Evolutionary conservation across 2,888 invertebrate genomes (phyloP).

Genomic region (Halocaridina rubra): DNA sequence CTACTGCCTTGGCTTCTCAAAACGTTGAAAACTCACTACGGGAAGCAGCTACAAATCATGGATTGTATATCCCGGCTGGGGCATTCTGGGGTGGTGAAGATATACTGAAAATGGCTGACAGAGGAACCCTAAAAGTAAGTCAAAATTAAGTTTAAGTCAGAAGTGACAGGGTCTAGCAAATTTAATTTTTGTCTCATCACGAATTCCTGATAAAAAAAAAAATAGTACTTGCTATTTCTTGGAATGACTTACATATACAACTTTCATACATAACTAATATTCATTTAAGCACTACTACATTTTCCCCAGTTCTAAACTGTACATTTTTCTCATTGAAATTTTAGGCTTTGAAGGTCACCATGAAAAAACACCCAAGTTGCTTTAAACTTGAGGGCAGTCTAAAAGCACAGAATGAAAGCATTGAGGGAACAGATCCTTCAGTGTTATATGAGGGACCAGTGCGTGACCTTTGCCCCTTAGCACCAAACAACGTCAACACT

Average conservation of each 20-base stretch:
- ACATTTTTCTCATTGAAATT: background rate
- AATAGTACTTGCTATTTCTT: too few relatives aligned
- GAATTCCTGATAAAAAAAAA: too few relatives aligned
- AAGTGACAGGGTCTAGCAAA: too few relatives aligned
- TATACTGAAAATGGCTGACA: constrained; percentile 72
- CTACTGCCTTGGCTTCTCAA: constrained; percentile 71
- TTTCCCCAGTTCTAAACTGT: background rate
- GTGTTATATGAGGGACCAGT: constrained; percentile 72
- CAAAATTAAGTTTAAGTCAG: too few relatives aligned
- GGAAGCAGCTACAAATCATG: constrained; percentile 66
- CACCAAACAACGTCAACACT: constrained; percentile 74
- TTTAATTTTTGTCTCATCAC: too few relatives aligned
- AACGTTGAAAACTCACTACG: constrained; percentile 68
- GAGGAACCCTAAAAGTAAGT: constrained; percentile 69
- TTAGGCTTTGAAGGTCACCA: constrained; percentile 71
- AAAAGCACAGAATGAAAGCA: constrained; percentile 68
- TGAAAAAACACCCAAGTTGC: constrained; percentile 72
- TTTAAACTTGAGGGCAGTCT: constrained; percentile 71
- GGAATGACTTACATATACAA: too few relatives aligned
- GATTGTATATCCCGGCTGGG: constrained; percentile 71
- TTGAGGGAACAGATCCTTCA: constrained; percentile 65
- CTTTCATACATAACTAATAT: too few relatives aligned
- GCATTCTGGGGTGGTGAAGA: constrained; percentile 74
- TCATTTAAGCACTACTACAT: too few relatives aligned
- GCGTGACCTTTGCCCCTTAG: constrained; percentile 71